Percentiles rank a stretch among this genome's conserved stretches.
phyloP scores from a whole-genome alignment of 1,140 invertebrate genomes.

The Aporrectodea caliginosa region DNA sequence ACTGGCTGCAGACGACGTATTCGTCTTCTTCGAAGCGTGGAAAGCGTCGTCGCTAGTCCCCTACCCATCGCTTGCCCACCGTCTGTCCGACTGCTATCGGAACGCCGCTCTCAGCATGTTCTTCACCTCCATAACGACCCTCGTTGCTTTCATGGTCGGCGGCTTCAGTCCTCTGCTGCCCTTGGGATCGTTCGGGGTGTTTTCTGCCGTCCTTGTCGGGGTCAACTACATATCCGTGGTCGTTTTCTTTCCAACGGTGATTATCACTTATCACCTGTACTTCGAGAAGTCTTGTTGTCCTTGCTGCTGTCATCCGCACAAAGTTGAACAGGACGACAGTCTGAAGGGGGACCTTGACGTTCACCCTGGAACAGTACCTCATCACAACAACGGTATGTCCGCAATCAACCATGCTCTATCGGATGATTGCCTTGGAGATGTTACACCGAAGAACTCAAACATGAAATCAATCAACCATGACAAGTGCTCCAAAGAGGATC shows the following conservation, averaged over 20 bases:
- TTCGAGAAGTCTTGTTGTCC: too few relatives aligned
- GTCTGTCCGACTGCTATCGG: conserved; percentile 42
- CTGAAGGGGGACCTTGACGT: too few relatives aligned
- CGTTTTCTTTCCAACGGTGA: conserved; percentile 46
- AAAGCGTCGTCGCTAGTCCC: conserved; percentile 14
- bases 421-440: too few relatives aligned
- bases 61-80: conserved; percentile 39
- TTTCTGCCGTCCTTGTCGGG: conserved; percentile 43
- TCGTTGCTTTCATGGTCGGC: conserved; percentile 43
- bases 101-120: conserved; percentile 24
- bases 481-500: too few relatives aligned
- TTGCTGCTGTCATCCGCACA: too few relatives aligned
- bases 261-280: too few relatives aligned
- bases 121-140: conserved; percentile 4
- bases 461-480: too few relatives aligned
- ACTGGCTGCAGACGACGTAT: conserved; percentile 35
- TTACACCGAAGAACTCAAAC: too few relatives aligned
- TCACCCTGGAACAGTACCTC: too few relatives aligned
- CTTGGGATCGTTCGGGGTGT: conserved; percentile 45
- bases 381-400: too few relatives aligned
- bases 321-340: too few relatives aligned
- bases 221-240: conserved; percentile 48
- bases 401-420: too few relatives aligned
- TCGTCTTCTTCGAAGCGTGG: conserved; percentile 35
- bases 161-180: conserved; percentile 42